These are phyloP conservation scores for Panurus biarmicus DNA, from an alignment of 2,113 vertebrate genomes.

Conservation along the genomic window DNA sequence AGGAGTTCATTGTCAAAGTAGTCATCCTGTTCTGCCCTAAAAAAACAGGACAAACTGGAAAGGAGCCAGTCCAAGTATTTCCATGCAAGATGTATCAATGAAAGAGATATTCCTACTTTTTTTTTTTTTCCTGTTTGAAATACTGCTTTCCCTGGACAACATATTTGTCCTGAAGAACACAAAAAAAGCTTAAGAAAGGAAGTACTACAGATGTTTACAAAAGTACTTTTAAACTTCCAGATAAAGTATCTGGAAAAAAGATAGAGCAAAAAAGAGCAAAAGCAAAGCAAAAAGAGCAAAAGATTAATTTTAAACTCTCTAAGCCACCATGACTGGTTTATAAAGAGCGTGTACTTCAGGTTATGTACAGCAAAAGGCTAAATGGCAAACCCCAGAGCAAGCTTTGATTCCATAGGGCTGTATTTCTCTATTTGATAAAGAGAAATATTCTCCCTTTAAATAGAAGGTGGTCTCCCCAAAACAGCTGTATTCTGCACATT, in stretches of 20 bases:
- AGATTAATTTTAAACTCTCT: not conserved
- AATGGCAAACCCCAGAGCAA: not conserved
- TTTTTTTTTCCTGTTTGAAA: not conserved
- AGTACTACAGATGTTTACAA: not conserved
- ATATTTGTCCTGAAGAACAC: not conserved
- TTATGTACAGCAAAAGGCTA: not conserved
- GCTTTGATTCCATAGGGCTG: not conserved
- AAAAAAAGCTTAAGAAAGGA: not conserved
- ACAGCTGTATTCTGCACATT: not conserved
- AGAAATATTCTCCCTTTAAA: not conserved
- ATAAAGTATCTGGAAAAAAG: too few relatives aligned
- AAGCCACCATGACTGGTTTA: not conserved
- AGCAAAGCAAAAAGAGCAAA: not conserved
- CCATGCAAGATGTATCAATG: rapidly evolving
- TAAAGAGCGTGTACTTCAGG: not conserved
- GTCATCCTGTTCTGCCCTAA: not conserved
- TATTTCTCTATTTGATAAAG: not conserved
- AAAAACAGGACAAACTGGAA: not conserved
- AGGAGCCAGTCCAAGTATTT: not conserved
- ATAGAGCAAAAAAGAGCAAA: too few relatives aligned
- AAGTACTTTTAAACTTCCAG: not conserved
- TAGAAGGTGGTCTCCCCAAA: not conserved
- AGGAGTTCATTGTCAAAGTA: not conserved
- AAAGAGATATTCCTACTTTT: not conserved
- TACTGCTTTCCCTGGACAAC: not conserved